phyloP scores from a whole-genome alignment of 2,888 invertebrate species.

The Heliconius hortense region DNA sequence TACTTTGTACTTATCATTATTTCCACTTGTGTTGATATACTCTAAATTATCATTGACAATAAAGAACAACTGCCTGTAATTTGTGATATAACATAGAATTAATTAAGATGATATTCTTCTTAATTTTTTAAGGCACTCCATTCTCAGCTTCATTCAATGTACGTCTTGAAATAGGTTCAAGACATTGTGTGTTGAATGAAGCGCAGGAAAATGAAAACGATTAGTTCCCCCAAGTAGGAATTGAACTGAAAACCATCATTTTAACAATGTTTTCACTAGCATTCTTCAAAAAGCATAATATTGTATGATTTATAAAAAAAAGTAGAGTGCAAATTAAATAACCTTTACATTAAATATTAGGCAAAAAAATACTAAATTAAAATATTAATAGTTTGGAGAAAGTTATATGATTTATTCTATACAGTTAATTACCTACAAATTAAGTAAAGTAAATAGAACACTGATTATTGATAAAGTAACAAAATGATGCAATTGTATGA shows the following conservation, averaged over 20 bases:
- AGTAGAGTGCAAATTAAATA: too few species aligned
- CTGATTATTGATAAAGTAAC: not conserved
- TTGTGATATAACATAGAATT: not conserved
- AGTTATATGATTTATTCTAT: too few species aligned
- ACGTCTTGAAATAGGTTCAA: too few species aligned
- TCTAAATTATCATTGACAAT: not conserved
- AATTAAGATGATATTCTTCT: not conserved
- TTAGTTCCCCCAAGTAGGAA: not conserved
- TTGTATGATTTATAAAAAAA: too few species aligned
- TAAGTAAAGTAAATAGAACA: not conserved
- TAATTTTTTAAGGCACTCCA: too few species aligned
- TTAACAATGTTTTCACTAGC: too few species aligned
- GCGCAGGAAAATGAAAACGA: not conserved
- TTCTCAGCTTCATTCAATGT: too few species aligned
- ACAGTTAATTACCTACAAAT: not conserved
- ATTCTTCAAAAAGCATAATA: too few species aligned
- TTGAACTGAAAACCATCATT: too few species aligned
- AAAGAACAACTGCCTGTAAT: not conserved
- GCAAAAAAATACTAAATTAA: not conserved
- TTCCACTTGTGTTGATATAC: not conserved
- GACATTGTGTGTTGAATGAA: too few species aligned
- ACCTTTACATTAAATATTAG: too few species aligned
- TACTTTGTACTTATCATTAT: constrained; percentile 1
- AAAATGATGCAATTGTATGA: not conserved
- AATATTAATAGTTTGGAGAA: too few species aligned